Conservation (phyloP, 2,888 invertebrate species). For the Agonopterix subpropinquella region DNA sequence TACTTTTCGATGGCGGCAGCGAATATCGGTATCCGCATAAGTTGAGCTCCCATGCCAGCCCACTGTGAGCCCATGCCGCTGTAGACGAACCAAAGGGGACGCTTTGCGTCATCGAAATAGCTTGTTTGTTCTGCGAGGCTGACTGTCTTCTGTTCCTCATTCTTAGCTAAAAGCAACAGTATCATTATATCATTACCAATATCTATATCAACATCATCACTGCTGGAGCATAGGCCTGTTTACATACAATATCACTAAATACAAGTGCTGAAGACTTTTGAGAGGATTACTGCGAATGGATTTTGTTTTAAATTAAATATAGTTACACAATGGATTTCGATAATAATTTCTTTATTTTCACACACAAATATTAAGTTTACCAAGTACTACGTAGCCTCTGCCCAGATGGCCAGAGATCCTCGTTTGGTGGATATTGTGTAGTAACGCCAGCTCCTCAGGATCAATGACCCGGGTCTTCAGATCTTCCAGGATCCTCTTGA, state of each 20-base stretch:
- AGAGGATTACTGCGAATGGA: too few relatives aligned
- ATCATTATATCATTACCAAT: too few relatives aligned
- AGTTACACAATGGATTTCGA: too few relatives aligned
- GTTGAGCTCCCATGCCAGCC: conserved; percentile 79
- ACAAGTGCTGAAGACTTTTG: too few relatives aligned
- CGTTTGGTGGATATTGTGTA: conserved; percentile 44
- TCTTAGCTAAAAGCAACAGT: conserved; percentile 24
- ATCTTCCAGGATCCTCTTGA: conserved; percentile 32
- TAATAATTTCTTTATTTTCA: too few relatives aligned
- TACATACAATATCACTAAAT: too few relatives aligned
- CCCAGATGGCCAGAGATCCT: conserved; percentile 48
- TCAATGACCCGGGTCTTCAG: conserved; percentile 47
- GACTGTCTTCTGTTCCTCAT: conserved; percentile 32
- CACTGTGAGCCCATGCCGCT: conserved; percentile 85
- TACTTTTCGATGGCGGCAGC: conserved; percentile 67
- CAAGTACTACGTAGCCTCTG: conserved; percentile 45
- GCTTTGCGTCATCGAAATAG: conserved; percentile 37
- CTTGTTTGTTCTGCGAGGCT: conserved; percentile 29
- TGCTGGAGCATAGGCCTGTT: too few relatives aligned
- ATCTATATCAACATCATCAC: too few relatives aligned
- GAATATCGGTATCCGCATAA: conserved; percentile 79
- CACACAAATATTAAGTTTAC: conserved; percentile 17
- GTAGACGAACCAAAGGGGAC: conserved; percentile 82
- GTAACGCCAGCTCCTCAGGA: conserved; percentile 48
- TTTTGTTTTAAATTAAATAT: too few relatives aligned